Conservation (phyloP, 30 jellyfish, hydroid and myxozoan species). For the Pseudorhiza aurosa region DNA sequence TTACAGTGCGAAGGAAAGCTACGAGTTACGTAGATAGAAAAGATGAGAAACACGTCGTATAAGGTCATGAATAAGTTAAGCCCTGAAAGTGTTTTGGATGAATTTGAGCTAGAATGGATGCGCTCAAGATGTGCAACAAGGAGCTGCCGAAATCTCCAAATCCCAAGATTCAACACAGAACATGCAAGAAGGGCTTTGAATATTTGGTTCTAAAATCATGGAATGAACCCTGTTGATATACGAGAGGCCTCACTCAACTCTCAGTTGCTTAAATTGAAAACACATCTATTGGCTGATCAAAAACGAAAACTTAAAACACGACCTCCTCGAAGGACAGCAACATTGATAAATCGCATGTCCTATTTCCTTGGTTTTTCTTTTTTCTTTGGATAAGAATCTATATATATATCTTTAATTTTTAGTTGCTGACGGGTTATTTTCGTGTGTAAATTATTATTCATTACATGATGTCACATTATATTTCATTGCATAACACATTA, state of each 20-base stretch:
- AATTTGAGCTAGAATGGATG: constrained; percentile 18
- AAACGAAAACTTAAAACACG: background rate
- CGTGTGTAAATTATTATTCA: constrained; percentile 2
- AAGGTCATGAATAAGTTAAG: background rate
- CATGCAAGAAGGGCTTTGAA: constrained; percentile 25
- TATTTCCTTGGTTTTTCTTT: background rate
- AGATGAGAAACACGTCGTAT: too few relatives aligned
- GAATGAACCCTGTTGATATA: constrained; percentile 15
- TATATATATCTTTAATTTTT: background rate
- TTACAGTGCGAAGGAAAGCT: too few relatives aligned
- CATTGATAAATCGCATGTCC: background rate
- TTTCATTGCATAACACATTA: too few relatives aligned
- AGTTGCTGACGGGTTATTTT: background rate
- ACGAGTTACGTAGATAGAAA: too few relatives aligned
- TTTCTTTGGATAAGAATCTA: background rate
- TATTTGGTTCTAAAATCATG: constrained; percentile 15
- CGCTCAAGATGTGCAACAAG: constrained; percentile 34
- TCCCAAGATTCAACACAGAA: background rate
- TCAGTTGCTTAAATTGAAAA: constrained; percentile 11
- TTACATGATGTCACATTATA: too few relatives aligned
- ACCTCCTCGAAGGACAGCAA: background rate
- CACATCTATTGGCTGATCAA: constrained; percentile 33
- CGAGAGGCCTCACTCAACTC: constrained; percentile 39
- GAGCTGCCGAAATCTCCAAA: constrained; percentile 23
- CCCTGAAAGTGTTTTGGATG: constrained; percentile 53